Conservation (phyloP, 2,888 invertebrate genomes). For the Macaria notata region DNA sequence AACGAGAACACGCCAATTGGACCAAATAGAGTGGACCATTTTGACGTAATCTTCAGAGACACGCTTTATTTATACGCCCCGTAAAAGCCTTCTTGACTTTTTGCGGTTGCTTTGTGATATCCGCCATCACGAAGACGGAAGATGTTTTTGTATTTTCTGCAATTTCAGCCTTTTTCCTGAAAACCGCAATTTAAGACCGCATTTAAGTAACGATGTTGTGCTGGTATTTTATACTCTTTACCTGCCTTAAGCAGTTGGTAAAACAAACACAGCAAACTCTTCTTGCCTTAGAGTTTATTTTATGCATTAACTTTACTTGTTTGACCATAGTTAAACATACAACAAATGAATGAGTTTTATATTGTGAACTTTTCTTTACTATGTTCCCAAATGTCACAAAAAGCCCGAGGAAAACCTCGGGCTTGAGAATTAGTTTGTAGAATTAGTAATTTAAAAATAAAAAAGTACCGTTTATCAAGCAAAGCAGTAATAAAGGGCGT, state of each 20-base stretch:
- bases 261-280: background rate
- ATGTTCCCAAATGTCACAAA: background rate
- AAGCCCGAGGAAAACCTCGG: too few species aligned
- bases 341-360: too few species aligned
- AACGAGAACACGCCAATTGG: constrained; percentile 31
- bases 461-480: constrained; percentile 16
- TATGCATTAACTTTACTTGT: too few species aligned
- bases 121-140: constrained; percentile 6
- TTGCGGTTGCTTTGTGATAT: constrained; percentile 18
- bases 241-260: background rate
- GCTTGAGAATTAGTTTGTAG: background rate
- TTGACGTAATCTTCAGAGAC: constrained; percentile 26
- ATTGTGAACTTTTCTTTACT: too few species aligned
- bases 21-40: constrained; percentile 29
- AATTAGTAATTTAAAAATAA: too few species aligned
- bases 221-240: too few species aligned
- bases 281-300: too few species aligned
- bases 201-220: background rate
- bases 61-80: constrained; percentile 20
- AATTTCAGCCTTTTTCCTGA: constrained; percentile 4
- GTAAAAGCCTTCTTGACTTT: constrained; percentile 23
- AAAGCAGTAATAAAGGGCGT: constrained; percentile 27
- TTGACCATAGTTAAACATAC: too few species aligned
- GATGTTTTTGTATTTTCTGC: constrained; percentile 17
- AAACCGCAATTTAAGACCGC: constrained; percentile 1